Evolutionary conservation across 2,888 invertebrate species (phyloP).

Genomic region (Globia sparganii): DNA sequence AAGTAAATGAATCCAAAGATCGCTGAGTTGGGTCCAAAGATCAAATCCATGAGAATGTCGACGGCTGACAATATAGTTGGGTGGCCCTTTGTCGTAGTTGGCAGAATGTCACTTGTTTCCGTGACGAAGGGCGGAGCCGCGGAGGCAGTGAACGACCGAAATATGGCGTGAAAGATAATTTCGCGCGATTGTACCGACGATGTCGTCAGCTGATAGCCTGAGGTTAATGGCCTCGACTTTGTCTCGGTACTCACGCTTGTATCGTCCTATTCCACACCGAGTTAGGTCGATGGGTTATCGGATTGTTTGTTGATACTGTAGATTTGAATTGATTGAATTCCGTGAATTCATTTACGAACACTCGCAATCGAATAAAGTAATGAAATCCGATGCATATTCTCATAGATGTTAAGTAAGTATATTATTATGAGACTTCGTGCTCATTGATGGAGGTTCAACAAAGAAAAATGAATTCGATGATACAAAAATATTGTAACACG

Average conservation of each 20-base stretch:
- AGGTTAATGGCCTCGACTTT: conserved; percentile 88
- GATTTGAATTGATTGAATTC: conserved; percentile 55
- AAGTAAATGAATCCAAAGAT: conserved; percentile 23
- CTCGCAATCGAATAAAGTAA: conserved; percentile 5
- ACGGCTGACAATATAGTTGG: conserved; percentile 33
- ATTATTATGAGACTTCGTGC: not conserved
- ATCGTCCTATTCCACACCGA: conserved; percentile 77
- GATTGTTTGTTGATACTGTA: conserved; percentile 72
- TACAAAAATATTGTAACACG: conserved; percentile 15
- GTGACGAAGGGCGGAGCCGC: conserved; percentile 69
- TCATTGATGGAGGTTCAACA: conserved; percentile 6
- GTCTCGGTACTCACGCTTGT: conserved; percentile 84
- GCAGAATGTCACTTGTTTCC: conserved; percentile 62
- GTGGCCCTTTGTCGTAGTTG: conserved; percentile 58
- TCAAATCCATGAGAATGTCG: conserved; percentile 32
- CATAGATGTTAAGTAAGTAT: not conserved
- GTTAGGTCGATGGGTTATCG: conserved; percentile 86
- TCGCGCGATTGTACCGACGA: conserved; percentile 83
- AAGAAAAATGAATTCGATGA: conserved; percentile 14
- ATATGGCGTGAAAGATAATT: conserved; percentile 86
- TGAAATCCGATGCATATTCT: not conserved
- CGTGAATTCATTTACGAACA: conserved; percentile 10
- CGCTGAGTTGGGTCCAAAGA: conserved; percentile 16
- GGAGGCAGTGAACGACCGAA: conserved; percentile 82
- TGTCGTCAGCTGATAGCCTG: conserved; percentile 89